Base-by-base conservation (phyloP, 2,888 invertebrate species). In the Busseola fusca region DNA sequence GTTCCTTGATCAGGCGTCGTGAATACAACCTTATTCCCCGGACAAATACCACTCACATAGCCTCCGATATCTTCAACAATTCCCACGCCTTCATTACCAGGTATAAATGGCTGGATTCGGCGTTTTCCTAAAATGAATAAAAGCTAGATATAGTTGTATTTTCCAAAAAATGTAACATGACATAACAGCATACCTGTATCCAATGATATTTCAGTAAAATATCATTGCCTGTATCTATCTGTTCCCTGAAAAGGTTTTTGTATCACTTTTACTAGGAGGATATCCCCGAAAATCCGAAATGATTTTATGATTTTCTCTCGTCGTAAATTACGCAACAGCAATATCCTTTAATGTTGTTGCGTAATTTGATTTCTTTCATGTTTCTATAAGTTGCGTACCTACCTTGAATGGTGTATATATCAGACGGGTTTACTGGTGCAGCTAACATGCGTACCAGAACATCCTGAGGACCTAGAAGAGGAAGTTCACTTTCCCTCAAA, bases 1-100 rank as follows among this genome's bases (percentile, higher is more conserved):
- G 99, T 99, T n/a, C 99, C 99, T 85, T 97, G 96, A 30, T 97
- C 97, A 42, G 97, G 96, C 68, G 94, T 96, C 72, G 97, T 96
- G 0, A 99, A 97, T 74, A 99, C 97, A 0, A 99, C 98, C 93
- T 97, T 97, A 89, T 99, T 98, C 0, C 99, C 99, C 18, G 89
- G 86, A 30, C 83, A 80, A 27, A 97, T 74, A 7, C 86, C 88
- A 63, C 89, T 90, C 0, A 96, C 96, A 60, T 92, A 90, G 30
- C 96, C 91, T 0, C 99, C 99, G 68, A 98, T 93, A 75, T 96
- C 93, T 70, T 98, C 89, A 45, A 99, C 97, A 91, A 98, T 96
- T 3, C 97, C 99, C 3, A 99, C 98, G 68, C 99, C 99, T 96
- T 99, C 99, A 93, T 98, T 98, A 25, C 99, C 99, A 9, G 97